These are phyloP conservation scores for Aptenodytes forsteri DNA, from an alignment of 2,113 vertebrate genomes.

Conservation along the genomic window DNA sequence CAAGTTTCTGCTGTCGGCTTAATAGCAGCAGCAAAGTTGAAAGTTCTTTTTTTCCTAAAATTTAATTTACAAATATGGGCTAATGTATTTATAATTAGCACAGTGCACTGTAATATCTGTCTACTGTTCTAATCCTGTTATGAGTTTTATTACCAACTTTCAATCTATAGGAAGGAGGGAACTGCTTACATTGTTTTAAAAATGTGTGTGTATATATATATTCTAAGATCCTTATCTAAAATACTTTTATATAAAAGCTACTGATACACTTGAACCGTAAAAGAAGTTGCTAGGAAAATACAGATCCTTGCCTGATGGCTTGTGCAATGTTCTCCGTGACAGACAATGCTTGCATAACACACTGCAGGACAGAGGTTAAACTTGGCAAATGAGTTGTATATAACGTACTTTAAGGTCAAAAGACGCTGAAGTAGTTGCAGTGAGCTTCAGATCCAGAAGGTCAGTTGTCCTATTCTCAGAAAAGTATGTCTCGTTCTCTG, in stretches of 20 bases:
- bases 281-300: not conserved
- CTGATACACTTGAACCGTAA: too few relatives aligned
- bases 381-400: not conserved
- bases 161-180: not conserved
- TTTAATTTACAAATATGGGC: not conserved
- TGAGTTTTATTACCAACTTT: accelerated
- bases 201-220: accelerated
- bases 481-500: accelerated
- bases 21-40: not conserved
- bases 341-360: too few relatives aligned
- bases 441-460: not conserved
- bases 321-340: not conserved
- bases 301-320: not conserved
- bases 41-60: not conserved
- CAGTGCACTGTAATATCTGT: not conserved
- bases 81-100: not conserved
- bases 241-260: not conserved
- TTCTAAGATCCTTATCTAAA: not conserved
- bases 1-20: not conserved
- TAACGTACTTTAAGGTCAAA: not conserved
- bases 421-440: not conserved
- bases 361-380: not conserved
- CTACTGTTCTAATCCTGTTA: not conserved
- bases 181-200: not conserved
- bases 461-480: not conserved